These are phyloP conservation scores for Catotricha subobsoleta DNA, from an alignment of 2,888 invertebrate species.

Conservation along the genomic window DNA sequence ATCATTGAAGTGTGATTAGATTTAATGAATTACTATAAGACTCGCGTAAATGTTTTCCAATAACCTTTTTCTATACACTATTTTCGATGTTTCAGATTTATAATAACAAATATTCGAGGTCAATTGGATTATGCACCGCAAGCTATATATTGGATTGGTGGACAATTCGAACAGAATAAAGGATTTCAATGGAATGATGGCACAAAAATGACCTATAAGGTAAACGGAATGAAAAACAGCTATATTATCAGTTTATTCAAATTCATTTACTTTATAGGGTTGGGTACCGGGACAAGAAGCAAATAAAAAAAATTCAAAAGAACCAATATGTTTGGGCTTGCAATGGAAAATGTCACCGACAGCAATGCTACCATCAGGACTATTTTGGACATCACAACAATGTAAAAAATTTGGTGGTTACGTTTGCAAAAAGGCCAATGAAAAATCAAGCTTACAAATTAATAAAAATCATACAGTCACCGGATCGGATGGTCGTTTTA, in stretches of 20 bases:
- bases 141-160: slow-evolving; percentile 58
- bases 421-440: slow-evolving; percentile 38
- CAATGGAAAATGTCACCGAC: slow-evolving; percentile 50
- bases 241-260: neutral
- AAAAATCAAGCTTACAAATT: slow-evolving; percentile 19
- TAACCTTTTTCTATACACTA: neutral
- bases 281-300: slow-evolving; percentile 41
- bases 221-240: neutral
- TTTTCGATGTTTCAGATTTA: slow-evolving; percentile 28
- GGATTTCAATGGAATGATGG: slow-evolving; percentile 50
- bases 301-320: slow-evolving; percentile 20
- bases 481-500: slow-evolving; percentile 42
- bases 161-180: slow-evolving; percentile 29
- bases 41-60: neutral
- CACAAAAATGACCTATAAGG: slow-evolving; percentile 33
- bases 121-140: slow-evolving; percentile 54
- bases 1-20: neutral
- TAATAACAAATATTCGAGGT: slow-evolving; percentile 47
- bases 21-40: neutral
- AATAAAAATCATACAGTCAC: slow-evolving; percentile 46
- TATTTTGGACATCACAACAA: slow-evolving; percentile 50
- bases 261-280: slow-evolving; percentile 23
- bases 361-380: slow-evolving; percentile 44
- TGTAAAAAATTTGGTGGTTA: slow-evolving; percentile 50
- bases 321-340: slow-evolving; percentile 33